Evolutionary conservation across 2,113 vertebrate species (phyloP).

Genomic region (Oophaga pumilio): DNA sequence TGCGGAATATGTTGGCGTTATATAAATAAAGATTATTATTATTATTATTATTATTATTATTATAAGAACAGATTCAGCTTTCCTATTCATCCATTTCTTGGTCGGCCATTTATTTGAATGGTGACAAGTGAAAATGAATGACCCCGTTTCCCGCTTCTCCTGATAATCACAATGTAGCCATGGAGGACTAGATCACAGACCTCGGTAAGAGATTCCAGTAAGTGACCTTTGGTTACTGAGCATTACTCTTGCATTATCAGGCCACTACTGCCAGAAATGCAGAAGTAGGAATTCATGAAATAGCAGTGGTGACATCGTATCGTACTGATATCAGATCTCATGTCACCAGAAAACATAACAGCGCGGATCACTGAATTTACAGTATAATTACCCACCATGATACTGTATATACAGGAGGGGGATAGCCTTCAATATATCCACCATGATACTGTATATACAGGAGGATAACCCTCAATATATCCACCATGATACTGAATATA

Average conservation of each 20-base stretch:
- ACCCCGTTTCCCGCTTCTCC: neutral
- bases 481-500: neutral
- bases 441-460: too few relatives aligned
- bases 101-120: too few relatives aligned
- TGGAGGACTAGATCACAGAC: neutral
- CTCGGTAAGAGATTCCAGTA: neutral
- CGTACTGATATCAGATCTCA: neutral
- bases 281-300: neutral
- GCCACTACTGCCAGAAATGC: neutral
- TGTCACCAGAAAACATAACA: neutral
- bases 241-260: neutral
- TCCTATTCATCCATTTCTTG: too few relatives aligned
- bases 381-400: too few relatives aligned
- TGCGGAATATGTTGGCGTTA: too few relatives aligned
- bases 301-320: neutral
- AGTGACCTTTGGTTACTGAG: neutral
- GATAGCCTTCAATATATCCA: neutral
- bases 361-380: neutral
- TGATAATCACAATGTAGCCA: neutral
- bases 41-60: too few relatives aligned
- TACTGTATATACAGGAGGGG: too few relatives aligned
- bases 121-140: neutral
- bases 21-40: too few relatives aligned
- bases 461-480: neutral
- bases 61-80: too few relatives aligned